Base-by-base conservation (phyloP, 2,113 vertebrate species). In the Bothrops jararaca region DNA sequence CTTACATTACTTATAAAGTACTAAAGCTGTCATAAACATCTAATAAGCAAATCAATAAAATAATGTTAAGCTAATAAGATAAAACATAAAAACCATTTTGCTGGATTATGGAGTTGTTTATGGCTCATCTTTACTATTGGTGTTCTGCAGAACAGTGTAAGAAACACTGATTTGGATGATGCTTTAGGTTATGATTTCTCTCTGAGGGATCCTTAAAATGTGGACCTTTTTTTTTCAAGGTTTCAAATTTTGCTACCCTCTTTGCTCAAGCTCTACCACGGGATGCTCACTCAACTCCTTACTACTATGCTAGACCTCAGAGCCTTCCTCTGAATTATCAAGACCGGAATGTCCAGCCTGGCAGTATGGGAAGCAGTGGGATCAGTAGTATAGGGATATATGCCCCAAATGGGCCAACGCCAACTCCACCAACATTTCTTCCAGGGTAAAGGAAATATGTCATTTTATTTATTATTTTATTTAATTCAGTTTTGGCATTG, bases 271-370 rank as follows among this genome's bases (percentile, higher is more conserved):
- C 98, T 0, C 97, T 99, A 89, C 99, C 99, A 10, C 97, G 99
- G 89, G 99, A 99, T 88, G 98, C 99, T 92, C 99, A 99, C 95
- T 99, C 99, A 15, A 99, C 99, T 18, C 99, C 99, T 0, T 99
- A 99, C 95, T 99, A 99, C 97, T 99, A 98, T 85, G 98, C 99
- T 80, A 97, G 99, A 92, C 99, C 99, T 1, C 99, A 99, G 95
- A 99, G 98, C 90, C 98, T 99, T 56, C 98, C 98, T 0, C 7
- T 99, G 93, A 97, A 98, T 96, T 99, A 99, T 94, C 98, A 98
- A 1, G 99, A 99, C 50, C 98, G 98, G 89, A 96, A 95, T 56
- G 90, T 97, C 22, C 98, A 96, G 85, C 97, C 97, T 34, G 97
- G 98, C 95, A 99, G 98, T 91, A 94, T 99, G 96, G 99, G 98